Base-by-base conservation (phyloP, 2,113 vertebrate genomes). In the Channa maculata region DNA sequence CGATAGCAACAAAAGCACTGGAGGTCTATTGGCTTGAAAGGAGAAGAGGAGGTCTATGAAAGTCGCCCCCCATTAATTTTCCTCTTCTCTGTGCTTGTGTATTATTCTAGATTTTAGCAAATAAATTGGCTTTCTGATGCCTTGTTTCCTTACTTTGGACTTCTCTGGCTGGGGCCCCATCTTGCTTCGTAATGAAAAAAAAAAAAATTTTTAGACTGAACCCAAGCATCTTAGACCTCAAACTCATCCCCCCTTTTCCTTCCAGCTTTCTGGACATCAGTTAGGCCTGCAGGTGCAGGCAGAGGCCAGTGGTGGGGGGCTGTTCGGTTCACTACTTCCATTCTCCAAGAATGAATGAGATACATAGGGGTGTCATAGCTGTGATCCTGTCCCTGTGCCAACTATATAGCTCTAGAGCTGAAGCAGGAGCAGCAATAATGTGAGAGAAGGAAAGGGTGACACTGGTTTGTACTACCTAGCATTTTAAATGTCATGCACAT, bases 261-360 rank as follows among this genome's bases (percentile, higher is more conserved):
- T 72, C 71, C 39, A 70, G 43, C 60, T 67, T 51, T 48, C 44
- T 70, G 73, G 65, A 55, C 77, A 71, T 85, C 84, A 72, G 77
- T 80, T 75, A 78, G 85, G 70, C 37, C 65, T 82, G 89, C 90
- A 93, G 92, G 92, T 93, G 93, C 92, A 91, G 74, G 66, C 73
- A 79, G 88, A 86, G 84, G 80, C 82, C 79, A 82, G 78, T 80
- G 76, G 84, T 88, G 85, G 79, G 83, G 88, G 83, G 77, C 69
- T 89, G 57, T 65, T 92, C 74, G 91, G 88, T 92, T 93, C 92
- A 91, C 87, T 92, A 86, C 79, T 58, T 79, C 90, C 86, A 91
- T 93, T 93, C 85, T 91, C 83, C 83, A 24, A 45, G 76, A 60
- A 77, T 94, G 88, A 92, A 91, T 91, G 82, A 93, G 88, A 91